Percentiles rank a stretch among this genome's conserved stretches.
Conservation (phyloP, 2,113 vertebrate genomes). For the Aix galericulata region DNA sequence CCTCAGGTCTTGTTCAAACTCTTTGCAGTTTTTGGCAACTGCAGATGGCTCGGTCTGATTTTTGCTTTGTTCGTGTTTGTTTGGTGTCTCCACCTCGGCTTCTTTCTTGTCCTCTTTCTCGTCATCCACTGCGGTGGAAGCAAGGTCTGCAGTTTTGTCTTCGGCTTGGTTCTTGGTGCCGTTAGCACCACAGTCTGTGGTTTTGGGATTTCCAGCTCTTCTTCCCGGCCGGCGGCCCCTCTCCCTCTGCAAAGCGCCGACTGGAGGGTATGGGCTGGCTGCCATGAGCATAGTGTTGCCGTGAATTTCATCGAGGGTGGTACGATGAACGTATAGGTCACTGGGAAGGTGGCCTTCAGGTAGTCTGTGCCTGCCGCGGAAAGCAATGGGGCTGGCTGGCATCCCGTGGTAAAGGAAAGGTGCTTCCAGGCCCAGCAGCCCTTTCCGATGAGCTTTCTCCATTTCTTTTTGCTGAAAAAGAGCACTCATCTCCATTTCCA, state of each 20-base stretch:
- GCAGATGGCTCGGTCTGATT: conserved; percentile 69
- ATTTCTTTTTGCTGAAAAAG: conserved; percentile 93
- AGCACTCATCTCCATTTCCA: conserved; percentile 93
- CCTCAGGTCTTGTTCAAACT: conserved; percentile 72
- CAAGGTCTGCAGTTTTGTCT: conserved; percentile 77
- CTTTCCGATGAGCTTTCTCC: conserved; percentile 89
- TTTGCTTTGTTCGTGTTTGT: conserved; percentile 79
- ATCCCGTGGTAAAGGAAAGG: conserved; percentile 82
- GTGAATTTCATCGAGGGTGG: conserved; percentile 83
- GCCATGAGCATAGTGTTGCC: conserved; percentile 85
- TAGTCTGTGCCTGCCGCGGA: conserved; percentile 82
- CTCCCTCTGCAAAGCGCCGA: conserved; percentile 86
- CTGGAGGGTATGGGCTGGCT: conserved; percentile 81
- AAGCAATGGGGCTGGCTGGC: conserved; percentile 79
- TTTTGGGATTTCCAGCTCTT: conserved; percentile 81
- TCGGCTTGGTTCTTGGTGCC: conserved; percentile 80
- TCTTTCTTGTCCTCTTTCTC: conserved; percentile 87
- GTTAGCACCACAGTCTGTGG: conserved; percentile 65
- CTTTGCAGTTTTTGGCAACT: conserved; percentile 76
- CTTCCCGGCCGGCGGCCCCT: conserved; percentile 82
- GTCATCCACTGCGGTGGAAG: conserved; percentile 75
- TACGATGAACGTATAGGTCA: conserved; percentile 84
- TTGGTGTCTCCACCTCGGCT: conserved; percentile 70
- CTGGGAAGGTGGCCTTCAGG: conserved; percentile 79
- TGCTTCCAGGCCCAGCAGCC: conserved; percentile 82